Conservation (phyloP, 2,113 vertebrate genomes). For the Urocitellus parryii region DNA sequence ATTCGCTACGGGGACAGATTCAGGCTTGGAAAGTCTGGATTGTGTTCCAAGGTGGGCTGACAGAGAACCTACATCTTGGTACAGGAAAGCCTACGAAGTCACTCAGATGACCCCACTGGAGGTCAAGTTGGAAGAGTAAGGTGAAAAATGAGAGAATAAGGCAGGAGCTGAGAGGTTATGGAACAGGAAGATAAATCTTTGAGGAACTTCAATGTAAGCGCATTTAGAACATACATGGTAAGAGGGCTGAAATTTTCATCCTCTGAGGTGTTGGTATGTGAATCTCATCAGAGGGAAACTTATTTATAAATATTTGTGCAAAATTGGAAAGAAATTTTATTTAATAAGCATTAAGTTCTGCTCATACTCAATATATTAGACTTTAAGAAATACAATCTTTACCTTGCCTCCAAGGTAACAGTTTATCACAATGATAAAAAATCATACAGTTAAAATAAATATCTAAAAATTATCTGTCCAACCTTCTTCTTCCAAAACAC, state of each 20-base stretch:
- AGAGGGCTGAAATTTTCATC: not conserved
- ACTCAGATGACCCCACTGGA: not conserved
- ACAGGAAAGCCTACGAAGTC: not conserved
- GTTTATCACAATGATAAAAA: constrained; percentile 36
- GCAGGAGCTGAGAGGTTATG: not conserved
- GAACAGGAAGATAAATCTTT: not conserved
- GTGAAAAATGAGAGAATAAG: not conserved
- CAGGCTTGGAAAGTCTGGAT: not conserved
- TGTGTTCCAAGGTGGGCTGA: not conserved
- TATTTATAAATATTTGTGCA: not conserved
- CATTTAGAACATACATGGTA: not conserved
- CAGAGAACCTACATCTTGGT: not conserved
- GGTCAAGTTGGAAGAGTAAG: not conserved
- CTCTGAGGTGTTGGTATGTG: not conserved
- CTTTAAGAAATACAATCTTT: not conserved
- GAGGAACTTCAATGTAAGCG: not conserved
- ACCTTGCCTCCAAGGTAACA: not conserved
- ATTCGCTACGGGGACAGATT: not conserved
- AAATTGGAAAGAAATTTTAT: not conserved
- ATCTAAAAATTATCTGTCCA: not conserved
- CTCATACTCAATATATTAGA: not conserved
- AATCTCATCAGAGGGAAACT: not conserved
- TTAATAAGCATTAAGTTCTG: not conserved
- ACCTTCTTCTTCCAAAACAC: not conserved
- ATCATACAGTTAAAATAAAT: not conserved